These are phyloP conservation scores for Megatriorchis doriae DNA, from an alignment of 2,113 vertebrate species.

Conservation along the genomic window DNA sequence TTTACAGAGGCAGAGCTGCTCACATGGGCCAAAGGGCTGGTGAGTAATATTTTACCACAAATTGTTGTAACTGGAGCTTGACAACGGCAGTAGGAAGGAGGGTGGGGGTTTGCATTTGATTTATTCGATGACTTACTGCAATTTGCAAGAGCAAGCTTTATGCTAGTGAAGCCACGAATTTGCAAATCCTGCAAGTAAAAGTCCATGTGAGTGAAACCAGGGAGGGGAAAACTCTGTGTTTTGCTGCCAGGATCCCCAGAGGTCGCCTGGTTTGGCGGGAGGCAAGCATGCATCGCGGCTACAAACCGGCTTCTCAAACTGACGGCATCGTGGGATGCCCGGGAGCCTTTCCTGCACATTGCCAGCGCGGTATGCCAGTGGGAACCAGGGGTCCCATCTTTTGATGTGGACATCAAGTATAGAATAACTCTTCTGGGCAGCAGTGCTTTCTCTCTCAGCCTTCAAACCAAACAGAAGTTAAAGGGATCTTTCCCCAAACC, in stretches of 20 bases:
- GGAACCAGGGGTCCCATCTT: neutral
- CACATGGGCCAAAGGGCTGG: constrained; percentile 8
- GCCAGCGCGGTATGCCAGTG: accelerated
- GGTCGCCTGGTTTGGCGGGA: accelerated
- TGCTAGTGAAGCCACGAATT: neutral
- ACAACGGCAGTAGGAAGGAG: constrained; percentile 15
- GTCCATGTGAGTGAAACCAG: neutral
- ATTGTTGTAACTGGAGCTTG: constrained; percentile 60
- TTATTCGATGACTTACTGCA: constrained; percentile 3
- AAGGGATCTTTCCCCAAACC: neutral
- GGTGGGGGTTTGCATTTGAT: neutral
- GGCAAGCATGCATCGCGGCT: accelerated
- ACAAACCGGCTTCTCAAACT: neutral
- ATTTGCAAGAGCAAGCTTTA: neutral
- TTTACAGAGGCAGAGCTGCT: constrained; percentile 30
- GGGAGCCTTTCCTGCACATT: neutral
- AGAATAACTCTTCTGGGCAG: neutral
- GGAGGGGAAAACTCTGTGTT: neutral
- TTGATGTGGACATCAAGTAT: accelerated
- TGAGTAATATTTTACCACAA: constrained; percentile 61
- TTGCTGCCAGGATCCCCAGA: neutral
- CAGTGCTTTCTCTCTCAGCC: neutral
- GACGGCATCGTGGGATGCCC: neutral
- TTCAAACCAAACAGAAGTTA: neutral
- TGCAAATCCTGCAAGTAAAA: neutral